phyloP scores from a whole-genome alignment of 2,113 vertebrate species.

The Apus apus region DNA sequence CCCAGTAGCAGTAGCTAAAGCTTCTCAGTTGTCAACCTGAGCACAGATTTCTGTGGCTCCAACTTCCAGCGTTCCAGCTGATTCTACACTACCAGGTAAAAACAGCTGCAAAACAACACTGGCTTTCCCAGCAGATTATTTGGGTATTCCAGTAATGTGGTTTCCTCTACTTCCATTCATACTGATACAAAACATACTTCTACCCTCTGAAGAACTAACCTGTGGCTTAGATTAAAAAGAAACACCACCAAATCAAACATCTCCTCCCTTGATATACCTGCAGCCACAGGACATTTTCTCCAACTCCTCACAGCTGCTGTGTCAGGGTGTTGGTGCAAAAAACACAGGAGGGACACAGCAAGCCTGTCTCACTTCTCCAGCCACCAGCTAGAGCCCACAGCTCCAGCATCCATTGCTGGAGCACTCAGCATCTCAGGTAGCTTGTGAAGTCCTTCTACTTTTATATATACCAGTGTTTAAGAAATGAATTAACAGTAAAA shows the following conservation, averaged over 20 bases:
- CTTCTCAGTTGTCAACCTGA: not conserved
- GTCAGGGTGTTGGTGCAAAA: not conserved
- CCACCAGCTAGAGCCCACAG: not conserved
- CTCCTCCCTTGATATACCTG: not conserved
- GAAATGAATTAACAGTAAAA: not conserved
- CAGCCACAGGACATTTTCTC: not conserved
- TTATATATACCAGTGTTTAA: not conserved
- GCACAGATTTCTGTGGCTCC: not conserved
- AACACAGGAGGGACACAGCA: fast-evolving
- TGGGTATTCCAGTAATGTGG: not conserved
- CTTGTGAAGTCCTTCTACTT: not conserved
- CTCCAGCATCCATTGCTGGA: not conserved
- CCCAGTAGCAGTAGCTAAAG: not conserved
- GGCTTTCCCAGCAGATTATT: not conserved
- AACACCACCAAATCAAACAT: not conserved
- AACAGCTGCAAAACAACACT: not conserved
- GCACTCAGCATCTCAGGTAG: not conserved
- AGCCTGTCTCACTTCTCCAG: not conserved
- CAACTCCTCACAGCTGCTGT: not conserved
- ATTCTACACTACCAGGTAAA: not conserved
- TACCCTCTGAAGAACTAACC: not conserved
- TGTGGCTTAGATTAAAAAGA: not conserved
- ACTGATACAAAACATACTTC: not conserved
- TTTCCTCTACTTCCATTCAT: not conserved
- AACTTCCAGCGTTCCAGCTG: not conserved